A percentile compares a stretch with the other conserved stretches of the same genome.
Conservation (phyloP, 2,113 vertebrate species). For the Psilopsiagon aurifrons region DNA sequence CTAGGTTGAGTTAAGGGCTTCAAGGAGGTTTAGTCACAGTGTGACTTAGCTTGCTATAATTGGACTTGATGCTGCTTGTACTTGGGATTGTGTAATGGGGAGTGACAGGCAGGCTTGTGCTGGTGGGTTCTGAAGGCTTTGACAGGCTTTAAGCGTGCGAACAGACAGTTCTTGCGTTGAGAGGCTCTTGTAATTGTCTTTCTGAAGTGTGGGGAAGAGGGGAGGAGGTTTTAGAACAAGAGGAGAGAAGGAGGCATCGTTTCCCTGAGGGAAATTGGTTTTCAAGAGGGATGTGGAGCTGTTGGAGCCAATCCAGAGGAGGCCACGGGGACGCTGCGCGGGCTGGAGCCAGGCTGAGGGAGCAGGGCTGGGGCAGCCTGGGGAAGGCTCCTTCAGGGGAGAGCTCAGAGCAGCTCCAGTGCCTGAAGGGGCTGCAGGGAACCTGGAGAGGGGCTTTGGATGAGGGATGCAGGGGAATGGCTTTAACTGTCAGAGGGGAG, state of each 20-base stretch:
- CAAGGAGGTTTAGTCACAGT: not conserved
- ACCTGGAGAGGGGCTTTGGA: no score
- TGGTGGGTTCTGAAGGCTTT: fast-evolving
- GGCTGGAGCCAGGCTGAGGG: no score
- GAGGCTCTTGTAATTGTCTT: not conserved
- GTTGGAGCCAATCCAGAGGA: not conserved
- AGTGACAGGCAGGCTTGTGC: not conserved
- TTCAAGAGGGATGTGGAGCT: not conserved
- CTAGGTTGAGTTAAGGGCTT: not conserved
- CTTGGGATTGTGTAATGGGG: not conserved
- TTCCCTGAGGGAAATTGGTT: not conserved
- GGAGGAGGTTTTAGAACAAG: not conserved
- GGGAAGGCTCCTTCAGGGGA: no score
- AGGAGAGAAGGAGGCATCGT: not conserved
- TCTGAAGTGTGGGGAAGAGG: not conserved
- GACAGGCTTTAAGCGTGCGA: not conserved
- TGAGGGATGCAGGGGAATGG: no score
- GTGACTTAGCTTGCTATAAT: not conserved
- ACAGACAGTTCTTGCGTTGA: fast-evolving
- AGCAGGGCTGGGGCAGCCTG: no score
- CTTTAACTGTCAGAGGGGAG: no score
- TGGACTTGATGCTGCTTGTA: not conserved
- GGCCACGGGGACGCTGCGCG: not conserved
- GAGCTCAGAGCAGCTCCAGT: no score
- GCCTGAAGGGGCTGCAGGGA: no score